Conservation (phyloP, 2,113 vertebrate genomes). For the Platichthys stellatus region DNA sequence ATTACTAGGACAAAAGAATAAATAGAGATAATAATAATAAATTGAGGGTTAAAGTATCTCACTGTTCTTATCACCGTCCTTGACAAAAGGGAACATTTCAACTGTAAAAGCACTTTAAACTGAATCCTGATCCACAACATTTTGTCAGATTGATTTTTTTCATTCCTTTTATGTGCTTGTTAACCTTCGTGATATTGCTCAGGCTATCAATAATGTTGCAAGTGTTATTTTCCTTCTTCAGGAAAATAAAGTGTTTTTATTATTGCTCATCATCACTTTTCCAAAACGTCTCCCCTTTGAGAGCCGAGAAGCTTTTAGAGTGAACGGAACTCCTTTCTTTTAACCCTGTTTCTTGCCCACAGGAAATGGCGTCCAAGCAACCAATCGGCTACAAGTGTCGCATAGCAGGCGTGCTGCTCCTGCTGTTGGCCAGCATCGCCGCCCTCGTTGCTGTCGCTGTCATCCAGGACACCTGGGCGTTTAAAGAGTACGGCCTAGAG, state of each 20-base stretch:
- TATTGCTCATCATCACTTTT: conserved; percentile 32
- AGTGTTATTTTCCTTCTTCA: neutral
- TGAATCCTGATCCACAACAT: neutral
- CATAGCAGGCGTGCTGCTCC: conserved; percentile 78
- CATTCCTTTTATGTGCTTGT: neutral
- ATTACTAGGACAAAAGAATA: neutral
- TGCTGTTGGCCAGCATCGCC: conserved; percentile 87
- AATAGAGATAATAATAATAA: too few species aligned
- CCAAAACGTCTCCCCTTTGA: conserved; percentile 14
- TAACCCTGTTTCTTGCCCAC: conserved; percentile 31
- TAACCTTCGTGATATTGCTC: neutral
- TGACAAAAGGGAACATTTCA: neutral
- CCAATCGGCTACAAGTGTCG: conserved; percentile 73
- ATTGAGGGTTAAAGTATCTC: neutral
- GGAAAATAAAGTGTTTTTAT: conserved; percentile 8
- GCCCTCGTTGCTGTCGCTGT: conserved; percentile 87
- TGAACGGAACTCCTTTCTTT: neutral
- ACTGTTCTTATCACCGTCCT: neutral
- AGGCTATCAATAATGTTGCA: neutral
- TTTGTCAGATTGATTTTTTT: neutral
- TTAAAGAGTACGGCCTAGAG: conserved; percentile 83
- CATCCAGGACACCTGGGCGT: conserved; percentile 85
- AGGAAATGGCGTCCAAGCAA: conserved; percentile 73
- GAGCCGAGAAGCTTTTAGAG: conserved; percentile 47
- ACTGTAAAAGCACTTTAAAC: neutral